Percentiles rank a stretch among this genome's conserved stretches.
Evolutionary conservation across 2,113 vertebrate species (phyloP).

Genomic region (Proteles cristata): DNA sequence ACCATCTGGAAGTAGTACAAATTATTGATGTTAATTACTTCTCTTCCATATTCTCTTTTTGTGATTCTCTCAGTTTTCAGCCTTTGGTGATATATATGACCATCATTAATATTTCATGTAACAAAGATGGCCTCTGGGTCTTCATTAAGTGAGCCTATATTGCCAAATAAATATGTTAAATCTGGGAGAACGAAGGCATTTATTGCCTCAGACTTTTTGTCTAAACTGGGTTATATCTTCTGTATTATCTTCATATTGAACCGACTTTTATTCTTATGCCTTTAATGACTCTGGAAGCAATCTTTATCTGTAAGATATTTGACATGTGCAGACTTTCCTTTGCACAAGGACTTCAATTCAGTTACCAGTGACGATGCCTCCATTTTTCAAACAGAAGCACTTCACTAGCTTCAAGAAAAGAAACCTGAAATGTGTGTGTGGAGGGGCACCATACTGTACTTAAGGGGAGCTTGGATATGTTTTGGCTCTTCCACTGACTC

Average conservation of each 20-base stretch:
- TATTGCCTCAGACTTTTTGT: neutral
- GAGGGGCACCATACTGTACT: fast-evolving
- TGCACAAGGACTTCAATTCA: neutral
- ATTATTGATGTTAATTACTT: conserved; percentile 67
- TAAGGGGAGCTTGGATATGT: neutral
- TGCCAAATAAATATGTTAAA: neutral
- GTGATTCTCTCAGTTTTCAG: conserved; percentile 52
- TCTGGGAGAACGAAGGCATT: neutral
- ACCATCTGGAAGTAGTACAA: conserved; percentile 54
- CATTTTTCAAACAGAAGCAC: neutral
- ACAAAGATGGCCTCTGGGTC: conserved; percentile 47
- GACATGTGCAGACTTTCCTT: neutral
- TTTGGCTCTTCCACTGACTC: neutral
- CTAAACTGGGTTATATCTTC: conserved; percentile 6
- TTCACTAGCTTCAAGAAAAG: neutral
- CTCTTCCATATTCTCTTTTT: conserved; percentile 46
- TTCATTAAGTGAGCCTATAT: conserved; percentile 44
- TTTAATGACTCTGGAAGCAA: neutral
- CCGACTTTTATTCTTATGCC: neutral
- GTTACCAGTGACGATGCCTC: neutral
- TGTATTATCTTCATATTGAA: neutral
- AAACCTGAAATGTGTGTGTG: neutral
- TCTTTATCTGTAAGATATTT: neutral
- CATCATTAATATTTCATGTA: conserved; percentile 65
- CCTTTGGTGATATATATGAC: conserved; percentile 57